A percentile compares a stretch with the other conserved stretches of the same genome.
phyloP scores from a whole-genome alignment of 2,888 invertebrate species.

The Sycophila texana region DNA sequence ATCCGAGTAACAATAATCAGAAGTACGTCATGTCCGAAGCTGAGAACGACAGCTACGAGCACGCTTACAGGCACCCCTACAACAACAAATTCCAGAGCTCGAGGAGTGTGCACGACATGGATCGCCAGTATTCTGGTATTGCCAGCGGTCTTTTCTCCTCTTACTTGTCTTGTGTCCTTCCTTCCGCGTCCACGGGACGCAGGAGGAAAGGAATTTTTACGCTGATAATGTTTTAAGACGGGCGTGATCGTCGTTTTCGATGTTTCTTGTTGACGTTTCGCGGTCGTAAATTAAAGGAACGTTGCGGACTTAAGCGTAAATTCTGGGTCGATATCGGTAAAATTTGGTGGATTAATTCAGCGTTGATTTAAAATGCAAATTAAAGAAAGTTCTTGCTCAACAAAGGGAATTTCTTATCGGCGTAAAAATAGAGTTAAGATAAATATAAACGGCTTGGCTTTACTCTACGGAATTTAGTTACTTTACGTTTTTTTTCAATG shows the following conservation, averaged over 20 bases:
- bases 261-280: not conserved
- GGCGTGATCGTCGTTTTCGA: not conserved
- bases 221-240: constrained; percentile 3
- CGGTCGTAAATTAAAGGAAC: too few species aligned
- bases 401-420: constrained; percentile 34
- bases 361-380: too few species aligned
- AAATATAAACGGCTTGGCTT: constrained; percentile 46
- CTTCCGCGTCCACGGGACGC: too few species aligned
- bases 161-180: not conserved
- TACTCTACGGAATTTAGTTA: constrained; percentile 42
- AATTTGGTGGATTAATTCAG: not conserved
- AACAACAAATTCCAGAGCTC: constrained; percentile 73
- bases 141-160: not conserved
- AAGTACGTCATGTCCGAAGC: constrained; percentile 77
- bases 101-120: constrained; percentile 85
- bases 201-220: not conserved
- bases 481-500: constrained; percentile 10
- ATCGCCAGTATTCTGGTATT: constrained; percentile 76
- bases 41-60: constrained; percentile 74
- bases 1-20: constrained; percentile 73
- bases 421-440: not conserved
- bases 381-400: too few species aligned
- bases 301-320: too few species aligned
- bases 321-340: not conserved
- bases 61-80: constrained; percentile 67